Base-by-base conservation (phyloP, 2,113 vertebrate genomes). In the Diadophis punctatus region DNA sequence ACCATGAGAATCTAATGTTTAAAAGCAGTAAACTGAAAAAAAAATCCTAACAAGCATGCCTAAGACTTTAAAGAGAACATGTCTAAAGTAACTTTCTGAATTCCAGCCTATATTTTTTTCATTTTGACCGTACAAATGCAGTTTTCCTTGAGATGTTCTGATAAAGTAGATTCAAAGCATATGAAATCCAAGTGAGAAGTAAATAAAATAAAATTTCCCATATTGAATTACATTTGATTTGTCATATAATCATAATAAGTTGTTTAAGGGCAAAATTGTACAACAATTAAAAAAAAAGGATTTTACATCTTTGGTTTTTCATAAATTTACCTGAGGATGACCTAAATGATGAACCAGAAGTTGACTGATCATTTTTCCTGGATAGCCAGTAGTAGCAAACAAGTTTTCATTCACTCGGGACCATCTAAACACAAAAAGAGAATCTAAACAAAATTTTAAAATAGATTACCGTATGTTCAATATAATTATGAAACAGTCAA, bases 341-440 rank as follows among this genome's bases (percentile, higher is more conserved):
- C 98, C 98, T 94, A 99, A 98, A 95, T 99, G 99, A 97, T 99
- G 99, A 95, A 99, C 98, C 63, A 99, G 97, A 86, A 99, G 95
- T 1, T 99, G 99, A 95, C 97, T 99, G 53, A 92, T 96, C 96
- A 98, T 98, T 96, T 99, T 99, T 93, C 99, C 99, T n/a, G 98
- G 99, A 97, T 98, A 99, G 91, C 99, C 99, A 27, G 98, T 99
- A 51, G 99, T 99, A 94, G 99, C 98, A 95, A 99, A 99, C 34
- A 99, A 96, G 94, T 98, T 98, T 96, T 99, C 99, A 94, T 98
- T 99, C 93, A 98, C 98, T 91, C 94, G 97, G 48, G 98, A 99
- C 99, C 99, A 99, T 95, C 99, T 99, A 92, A 43, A 92, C 14
- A 0, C 90, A 92, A 58, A 90, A 58, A 86, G 51, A 39, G 14